Conservation (phyloP, 2,888 invertebrate genomes). For the Amphipoea lucens region DNA sequence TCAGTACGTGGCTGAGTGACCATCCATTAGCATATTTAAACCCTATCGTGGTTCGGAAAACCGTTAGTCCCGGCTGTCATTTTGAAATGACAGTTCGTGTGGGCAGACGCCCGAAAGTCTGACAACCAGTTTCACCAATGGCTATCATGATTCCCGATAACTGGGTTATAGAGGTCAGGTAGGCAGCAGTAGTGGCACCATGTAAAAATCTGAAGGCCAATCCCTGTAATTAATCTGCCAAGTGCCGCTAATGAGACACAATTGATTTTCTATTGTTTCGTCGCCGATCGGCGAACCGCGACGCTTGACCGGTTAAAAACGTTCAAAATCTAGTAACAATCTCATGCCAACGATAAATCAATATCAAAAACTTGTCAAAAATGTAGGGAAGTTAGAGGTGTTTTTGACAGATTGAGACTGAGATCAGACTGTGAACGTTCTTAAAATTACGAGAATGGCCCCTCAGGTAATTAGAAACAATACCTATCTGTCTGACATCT, state of each 20-base stretch:
- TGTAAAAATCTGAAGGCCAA: not conserved
- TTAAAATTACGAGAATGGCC: not conserved
- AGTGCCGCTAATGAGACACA: no score
- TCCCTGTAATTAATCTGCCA: no score
- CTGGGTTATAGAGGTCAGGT: not conserved
- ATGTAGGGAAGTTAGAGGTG: not conserved
- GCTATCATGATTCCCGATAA: not conserved
- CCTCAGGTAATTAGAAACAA: no score
- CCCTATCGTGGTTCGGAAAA: not conserved
- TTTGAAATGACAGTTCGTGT: not conserved
- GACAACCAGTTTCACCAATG: not conserved
- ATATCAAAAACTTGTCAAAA: no score
- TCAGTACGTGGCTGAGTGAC: not conserved
- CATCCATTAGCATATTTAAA: not conserved
- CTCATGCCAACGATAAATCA: no score
- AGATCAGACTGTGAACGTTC: not conserved
- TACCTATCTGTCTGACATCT: not conserved
- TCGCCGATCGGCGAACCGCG: no score
- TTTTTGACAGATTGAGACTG: not conserved
- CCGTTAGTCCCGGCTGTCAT: not conserved
- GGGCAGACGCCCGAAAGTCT: not conserved
- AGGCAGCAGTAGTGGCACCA: not conserved
- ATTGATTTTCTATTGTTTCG: no score
- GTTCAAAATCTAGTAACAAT: no score
- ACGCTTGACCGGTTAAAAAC: no score